These are phyloP conservation scores for Emydoidea blandingii DNA, from an alignment of 2,797 vertebrate genomes.

Conservation along the genomic window DNA sequence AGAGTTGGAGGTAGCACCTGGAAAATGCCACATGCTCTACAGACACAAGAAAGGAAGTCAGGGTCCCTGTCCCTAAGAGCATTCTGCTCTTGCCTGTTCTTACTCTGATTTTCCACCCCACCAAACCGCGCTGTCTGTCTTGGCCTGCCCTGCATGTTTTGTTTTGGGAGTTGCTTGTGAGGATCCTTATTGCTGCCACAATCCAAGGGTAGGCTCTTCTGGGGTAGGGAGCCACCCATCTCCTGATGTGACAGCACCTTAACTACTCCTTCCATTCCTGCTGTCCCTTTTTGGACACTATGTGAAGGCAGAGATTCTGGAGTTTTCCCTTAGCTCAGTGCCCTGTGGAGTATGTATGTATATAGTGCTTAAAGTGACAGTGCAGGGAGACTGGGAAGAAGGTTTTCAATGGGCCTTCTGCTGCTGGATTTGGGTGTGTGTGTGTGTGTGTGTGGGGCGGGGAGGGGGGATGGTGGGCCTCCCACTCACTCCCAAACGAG, in stretches of 20 bases:
- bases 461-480: neutral
- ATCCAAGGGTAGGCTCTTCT: neutral
- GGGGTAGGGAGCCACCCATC: neutral
- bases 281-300: rapidly evolving
- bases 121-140: rapidly evolving
- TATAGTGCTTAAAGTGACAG: neutral
- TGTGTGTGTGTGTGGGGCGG: too few relatives aligned
- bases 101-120: neutral
- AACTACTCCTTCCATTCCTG: rapidly evolving
- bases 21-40: neutral
- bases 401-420: neutral
- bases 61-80: neutral
- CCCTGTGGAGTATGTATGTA: neutral
- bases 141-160: neutral
- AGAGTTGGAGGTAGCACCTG: neutral
- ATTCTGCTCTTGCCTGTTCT: neutral
- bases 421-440: neutral
- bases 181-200: neutral
- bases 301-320: neutral
- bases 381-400: neutral
- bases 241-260: neutral
- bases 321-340: neutral
- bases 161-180: neutral
- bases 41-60: neutral
- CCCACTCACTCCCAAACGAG: neutral